Base-by-base conservation (phyloP, 1,140 invertebrate species). In the Galendromus occidentalis region DNA sequence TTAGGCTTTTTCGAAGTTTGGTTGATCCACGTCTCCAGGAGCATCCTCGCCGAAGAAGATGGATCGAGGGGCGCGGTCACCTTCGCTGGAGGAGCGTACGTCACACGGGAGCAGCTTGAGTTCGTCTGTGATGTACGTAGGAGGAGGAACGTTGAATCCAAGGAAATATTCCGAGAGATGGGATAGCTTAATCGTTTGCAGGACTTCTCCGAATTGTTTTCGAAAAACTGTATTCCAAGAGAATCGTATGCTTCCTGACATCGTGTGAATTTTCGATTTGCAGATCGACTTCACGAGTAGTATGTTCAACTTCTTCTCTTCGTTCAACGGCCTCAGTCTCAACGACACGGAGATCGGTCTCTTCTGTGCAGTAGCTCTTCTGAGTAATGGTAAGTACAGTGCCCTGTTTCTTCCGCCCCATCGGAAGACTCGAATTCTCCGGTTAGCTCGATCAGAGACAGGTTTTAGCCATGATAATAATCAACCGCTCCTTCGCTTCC, bases 1-100 rank as follows among this genome's bases (percentile, higher is more conserved):
- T 82, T 88, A 70, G 91, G 91, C 42, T 96, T 96, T 79, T 93
- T 96, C 75, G 92, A 97, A 78, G 84, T 96, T 64, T 96, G 93
- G 92, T 78, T 95, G 65, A 85, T 86, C 63, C 84, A 92, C 69
- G 85, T 90, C 64, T 81, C 88, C 0, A 82, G 85, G 64, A 82
- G 92, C 75, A 85, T 89, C n/a, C 75, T 73, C 66, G 67, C 72
- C n/a, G 81, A 82, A 2, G 84, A 89, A 66, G 80, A 82, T 66
- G 4, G 18, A 7, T 47, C 45, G 14, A 18, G 45, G 4, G 66
- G 67, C n/a, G 82, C 83, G 64, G 79, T 96, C 72, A 87, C 89
- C n/a, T 92, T 96, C 76, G 85, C 88, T 68, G 91, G 96, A 72
- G 92, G 92, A 25, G 87, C 85, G 64, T 86, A 84, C 69, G 82